Base-by-base conservation (phyloP, 2,797 vertebrate genomes). In the Alca torda region DNA sequence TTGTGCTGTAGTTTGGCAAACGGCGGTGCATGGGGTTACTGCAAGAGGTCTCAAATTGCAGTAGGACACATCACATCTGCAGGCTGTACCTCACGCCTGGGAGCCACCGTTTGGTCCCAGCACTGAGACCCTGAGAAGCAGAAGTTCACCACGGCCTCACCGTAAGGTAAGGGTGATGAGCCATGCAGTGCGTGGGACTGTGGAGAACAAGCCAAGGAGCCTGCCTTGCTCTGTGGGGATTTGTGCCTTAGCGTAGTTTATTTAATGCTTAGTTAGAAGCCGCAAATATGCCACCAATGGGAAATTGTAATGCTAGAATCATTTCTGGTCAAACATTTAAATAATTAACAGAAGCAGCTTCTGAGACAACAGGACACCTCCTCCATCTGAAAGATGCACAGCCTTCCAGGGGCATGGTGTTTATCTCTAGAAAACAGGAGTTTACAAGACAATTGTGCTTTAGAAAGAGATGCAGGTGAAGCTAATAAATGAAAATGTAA, bases 121-220 rank as follows among this genome's bases (percentile, higher is more conserved):
- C 61, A 45, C 54, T 8, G 24, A 68, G 41, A 7, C 31, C 43
- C 54, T 6, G 37, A 77, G 65, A 28, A 77, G n/a, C 33, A 35
- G 41, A 41, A 21, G 23, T 18, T 78, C 65, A 56, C 46, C 8
- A 5, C 0, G 1, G 16, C 20, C 41, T 65, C 39, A 5, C 11
- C 2, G 0, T 14, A 35, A 12, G 28, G 50, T 50, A 30, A 35
- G 0, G 2, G 16, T 8, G 35, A 18, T 48, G 60, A 21, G 61
- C 54, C 24, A 16, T 0, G 4, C 17, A 10, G 14, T 3, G 37
- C 33, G 12, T 11, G 28, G 33, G 25, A 33, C 37, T 9, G 31
- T 2, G 21, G 33, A 21, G 72, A 76, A 20, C 4, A 0, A 85
- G 72, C 46, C 6, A 20, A 63, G 83, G 60, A 84, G 4, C 21